phyloP scores from a whole-genome alignment of 30 jellyfish, hydroid and myxozoan species.

The Rhopilema esculentum region DNA sequence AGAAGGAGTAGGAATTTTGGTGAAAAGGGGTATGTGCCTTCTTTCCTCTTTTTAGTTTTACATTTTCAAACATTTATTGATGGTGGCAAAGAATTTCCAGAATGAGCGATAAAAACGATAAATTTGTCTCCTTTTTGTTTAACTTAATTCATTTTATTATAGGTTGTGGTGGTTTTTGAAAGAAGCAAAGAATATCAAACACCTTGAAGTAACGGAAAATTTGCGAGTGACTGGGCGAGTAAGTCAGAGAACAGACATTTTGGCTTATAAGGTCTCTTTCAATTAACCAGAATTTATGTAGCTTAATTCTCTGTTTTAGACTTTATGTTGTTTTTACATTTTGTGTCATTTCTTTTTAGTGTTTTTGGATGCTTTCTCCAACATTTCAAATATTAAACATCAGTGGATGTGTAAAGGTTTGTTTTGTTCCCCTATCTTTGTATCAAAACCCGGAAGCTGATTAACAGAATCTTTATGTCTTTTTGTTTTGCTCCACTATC shows the following conservation, averaged over 20 bases:
- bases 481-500: too few relatives aligned
- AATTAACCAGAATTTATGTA: not conserved
- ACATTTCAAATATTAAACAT: conserved; percentile 56
- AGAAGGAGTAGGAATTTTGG: conserved; percentile 81
- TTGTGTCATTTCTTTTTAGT: conserved; percentile 23
- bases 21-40: conserved; percentile 79
- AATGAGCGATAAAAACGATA: too few relatives aligned
- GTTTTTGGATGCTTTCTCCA: conserved; percentile 78
- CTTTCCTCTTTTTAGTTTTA: not conserved
- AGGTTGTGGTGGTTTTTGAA: conserved; percentile 94
- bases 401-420: conserved; percentile 66
- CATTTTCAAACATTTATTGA: too few relatives aligned
- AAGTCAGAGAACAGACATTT: not conserved
- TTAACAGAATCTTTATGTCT: too few relatives aligned
- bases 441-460: too few relatives aligned
- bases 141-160: not conserved
- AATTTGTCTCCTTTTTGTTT: too few relatives aligned
- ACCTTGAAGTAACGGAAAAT: conserved; percentile 70
- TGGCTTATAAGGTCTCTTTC: not conserved
- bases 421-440: not conserved
- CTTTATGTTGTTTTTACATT: not conserved
- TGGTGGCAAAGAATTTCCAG: too few relatives aligned
- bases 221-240: conserved; percentile 83
- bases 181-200: conserved; percentile 56
- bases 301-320: not conserved